A percentile compares a stretch with the other conserved stretches of the same genome.
These are phyloP conservation scores for Leucophenga montana DNA, from an alignment of 2,888 invertebrate species.

Conservation along the genomic window DNA sequence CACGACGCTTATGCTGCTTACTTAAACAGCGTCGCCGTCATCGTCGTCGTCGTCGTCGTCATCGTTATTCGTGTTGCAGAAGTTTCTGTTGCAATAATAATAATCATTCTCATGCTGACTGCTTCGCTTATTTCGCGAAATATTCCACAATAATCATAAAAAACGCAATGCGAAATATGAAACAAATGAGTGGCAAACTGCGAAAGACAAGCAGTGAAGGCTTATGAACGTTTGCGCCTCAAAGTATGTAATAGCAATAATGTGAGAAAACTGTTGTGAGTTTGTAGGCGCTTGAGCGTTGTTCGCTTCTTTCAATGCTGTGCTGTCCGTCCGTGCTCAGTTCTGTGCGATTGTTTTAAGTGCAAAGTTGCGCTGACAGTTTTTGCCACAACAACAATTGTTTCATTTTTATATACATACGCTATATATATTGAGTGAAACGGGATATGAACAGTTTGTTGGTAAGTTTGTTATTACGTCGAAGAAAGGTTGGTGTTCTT, in stretches of 20 bases:
- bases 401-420: no score
- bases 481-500: no score
- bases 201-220: conserved; percentile 27
- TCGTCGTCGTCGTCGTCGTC: no score
- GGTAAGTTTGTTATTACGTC: no score
- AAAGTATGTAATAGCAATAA: conserved; percentile 43
- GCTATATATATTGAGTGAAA: no score
- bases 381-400: conserved; percentile 7
- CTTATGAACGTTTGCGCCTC: conserved; percentile 40
- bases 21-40: not conserved
- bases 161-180: conserved; percentile 10
- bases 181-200: conserved; percentile 17
- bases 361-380: conserved; percentile 11
- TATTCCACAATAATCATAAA: not conserved
- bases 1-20: conserved; percentile 9
- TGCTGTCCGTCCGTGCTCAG: not conserved
- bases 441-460: no score
- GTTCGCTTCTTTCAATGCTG: not conserved
- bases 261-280: conserved; percentile 4
- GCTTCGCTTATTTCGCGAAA: conserved; percentile 9
- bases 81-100: not conserved
- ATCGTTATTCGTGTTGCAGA: conserved; percentile 18
- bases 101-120: not conserved
- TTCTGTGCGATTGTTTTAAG: conserved; percentile 10
- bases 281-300: not conserved